phyloP scores from a whole-genome alignment of 2,888 invertebrate genomes.

The Drosophila hamatofila region DNA sequence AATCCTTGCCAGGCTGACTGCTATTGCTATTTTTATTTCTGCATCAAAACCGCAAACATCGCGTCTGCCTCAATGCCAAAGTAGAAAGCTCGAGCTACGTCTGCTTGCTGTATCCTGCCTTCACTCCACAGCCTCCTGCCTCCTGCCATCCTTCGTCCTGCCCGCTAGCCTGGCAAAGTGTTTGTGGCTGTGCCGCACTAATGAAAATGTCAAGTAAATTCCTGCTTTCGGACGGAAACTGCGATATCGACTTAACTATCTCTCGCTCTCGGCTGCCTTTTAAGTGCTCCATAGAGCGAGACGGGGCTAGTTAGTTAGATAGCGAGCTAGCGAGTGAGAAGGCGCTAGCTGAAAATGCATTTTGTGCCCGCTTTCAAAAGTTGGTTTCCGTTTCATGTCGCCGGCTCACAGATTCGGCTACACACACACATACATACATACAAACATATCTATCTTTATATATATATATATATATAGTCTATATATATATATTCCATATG shows the following conservation, averaged over 20 bases:
- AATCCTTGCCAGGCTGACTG: slow-evolving; percentile 38
- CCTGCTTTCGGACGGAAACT: slow-evolving; percentile 84
- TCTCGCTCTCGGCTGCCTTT: slow-evolving; percentile 56
- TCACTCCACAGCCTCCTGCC: neutral
- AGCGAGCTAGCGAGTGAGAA: neutral
- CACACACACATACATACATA: neutral
- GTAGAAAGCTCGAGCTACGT: slow-evolving; percentile 34
- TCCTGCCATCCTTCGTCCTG: slow-evolving; percentile 1
- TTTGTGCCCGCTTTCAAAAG: slow-evolving; percentile 67
- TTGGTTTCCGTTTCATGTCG: slow-evolving; percentile 77
- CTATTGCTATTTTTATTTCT: slow-evolving; percentile 63
- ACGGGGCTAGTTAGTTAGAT: neutral
- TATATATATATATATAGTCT: neutral
- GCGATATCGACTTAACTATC: slow-evolving; percentile 84
- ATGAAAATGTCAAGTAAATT: slow-evolving; percentile 85
- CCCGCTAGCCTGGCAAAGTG: slow-evolving; percentile 64
- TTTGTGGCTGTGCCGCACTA: slow-evolving; percentile 78
- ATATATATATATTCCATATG: slow-evolving; percentile 6
- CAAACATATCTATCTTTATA: neutral
- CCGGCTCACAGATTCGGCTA: slow-evolving; percentile 28
- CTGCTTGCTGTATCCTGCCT: slow-evolving; percentile 12
- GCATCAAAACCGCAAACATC: slow-evolving; percentile 71
- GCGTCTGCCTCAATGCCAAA: slow-evolving; percentile 62
- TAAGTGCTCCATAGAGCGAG: slow-evolving; percentile 39
- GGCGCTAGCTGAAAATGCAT: slow-evolving; percentile 63